Conservation (phyloP, 2,888 invertebrate genomes). For the Tipula unca region DNA sequence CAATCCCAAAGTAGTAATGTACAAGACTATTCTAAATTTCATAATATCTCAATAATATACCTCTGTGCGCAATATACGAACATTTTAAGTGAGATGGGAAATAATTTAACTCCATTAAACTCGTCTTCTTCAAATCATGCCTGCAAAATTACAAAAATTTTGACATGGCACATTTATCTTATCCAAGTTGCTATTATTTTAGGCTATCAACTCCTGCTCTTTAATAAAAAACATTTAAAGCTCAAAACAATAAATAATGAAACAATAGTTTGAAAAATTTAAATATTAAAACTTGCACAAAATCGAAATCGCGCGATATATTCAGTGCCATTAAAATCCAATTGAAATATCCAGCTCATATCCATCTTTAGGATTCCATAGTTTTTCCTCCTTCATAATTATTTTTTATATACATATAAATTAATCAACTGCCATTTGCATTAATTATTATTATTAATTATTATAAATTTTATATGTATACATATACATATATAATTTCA, state of each 20-base stretch:
- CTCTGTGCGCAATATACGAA: too few species aligned
- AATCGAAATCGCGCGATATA: not conserved
- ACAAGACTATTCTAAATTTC: too few species aligned
- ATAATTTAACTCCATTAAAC: too few species aligned
- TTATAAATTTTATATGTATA: not conserved
- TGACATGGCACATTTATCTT: too few species aligned
- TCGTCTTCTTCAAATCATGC: too few species aligned
- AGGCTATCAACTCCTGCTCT: too few species aligned
- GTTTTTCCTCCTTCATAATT: not conserved
- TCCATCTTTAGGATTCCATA: not conserved
- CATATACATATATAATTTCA: not conserved
- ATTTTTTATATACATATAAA: not conserved
- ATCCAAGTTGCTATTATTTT: too few species aligned
- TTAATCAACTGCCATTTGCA: constrained; percentile 9
- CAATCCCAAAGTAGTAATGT: too few species aligned
- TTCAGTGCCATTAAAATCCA: not conserved
- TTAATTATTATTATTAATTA: not conserved
- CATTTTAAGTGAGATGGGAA: too few species aligned
- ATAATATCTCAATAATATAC: too few species aligned
- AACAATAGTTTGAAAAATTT: not conserved
- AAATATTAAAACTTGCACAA: not conserved
- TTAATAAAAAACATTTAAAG: not conserved
- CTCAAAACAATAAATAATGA: not conserved
- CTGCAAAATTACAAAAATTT: too few species aligned
- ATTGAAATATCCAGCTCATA: not conserved